These are phyloP conservation scores for Dolichoris vasculosae DNA, from an alignment of 1,140 invertebrate species.

Conservation along the genomic window DNA sequence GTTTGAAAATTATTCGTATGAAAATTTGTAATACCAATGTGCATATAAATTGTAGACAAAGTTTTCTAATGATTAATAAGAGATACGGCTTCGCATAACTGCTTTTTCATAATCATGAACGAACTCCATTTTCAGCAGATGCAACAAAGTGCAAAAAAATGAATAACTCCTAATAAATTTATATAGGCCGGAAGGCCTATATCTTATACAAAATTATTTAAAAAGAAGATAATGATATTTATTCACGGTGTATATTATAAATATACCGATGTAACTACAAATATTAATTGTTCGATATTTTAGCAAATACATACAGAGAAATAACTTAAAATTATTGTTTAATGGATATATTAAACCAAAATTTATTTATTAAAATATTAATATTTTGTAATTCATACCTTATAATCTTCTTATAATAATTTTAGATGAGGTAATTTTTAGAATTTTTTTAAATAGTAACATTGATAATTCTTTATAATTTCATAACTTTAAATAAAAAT, in stretches of 20 bases:
- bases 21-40: not conserved
- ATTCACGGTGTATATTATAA: constrained; percentile 20
- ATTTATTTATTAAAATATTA: too few relatives aligned
- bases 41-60: not conserved
- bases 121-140: not conserved
- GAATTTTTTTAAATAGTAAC: too few relatives aligned
- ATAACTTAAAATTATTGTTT: constrained; percentile 17
- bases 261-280: not conserved
- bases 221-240: constrained; percentile 48
- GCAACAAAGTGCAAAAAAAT: constrained; percentile 45
- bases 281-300: constrained; percentile 20
- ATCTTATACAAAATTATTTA: constrained; percentile 27
- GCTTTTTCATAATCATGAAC: constrained; percentile 39
- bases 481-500: too few relatives aligned
- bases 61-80: constrained; percentile 37
- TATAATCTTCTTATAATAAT: too few relatives aligned
- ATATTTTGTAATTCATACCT: too few relatives aligned
- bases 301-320: not conserved
- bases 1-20: not conserved
- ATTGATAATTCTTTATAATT: too few relatives aligned
- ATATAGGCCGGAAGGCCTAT: constrained; percentile 47
- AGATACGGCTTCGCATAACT: constrained; percentile 43
- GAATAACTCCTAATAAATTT: constrained; percentile 48
- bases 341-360: not conserved
- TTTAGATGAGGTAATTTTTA: too few relatives aligned